phyloP scores from a whole-genome alignment of 2,113 vertebrate genomes.

The Mungos mungo region DNA sequence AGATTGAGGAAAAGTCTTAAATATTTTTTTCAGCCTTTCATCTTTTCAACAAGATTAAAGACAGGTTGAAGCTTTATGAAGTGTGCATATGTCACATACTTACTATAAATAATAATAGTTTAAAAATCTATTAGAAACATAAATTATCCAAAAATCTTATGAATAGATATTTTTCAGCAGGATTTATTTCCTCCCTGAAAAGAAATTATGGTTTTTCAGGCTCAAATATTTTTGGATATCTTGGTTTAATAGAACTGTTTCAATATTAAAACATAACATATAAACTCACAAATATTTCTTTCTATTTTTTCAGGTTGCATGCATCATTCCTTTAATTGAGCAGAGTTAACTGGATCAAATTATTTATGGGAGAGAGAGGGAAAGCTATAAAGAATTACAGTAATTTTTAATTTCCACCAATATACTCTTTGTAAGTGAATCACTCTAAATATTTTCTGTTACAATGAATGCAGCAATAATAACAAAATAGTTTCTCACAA shows the following conservation, averaged over 20 bases:
- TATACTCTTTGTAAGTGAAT: slow-evolving; percentile 61
- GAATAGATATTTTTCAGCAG: slow-evolving; percentile 45
- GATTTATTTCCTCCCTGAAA: background rate
- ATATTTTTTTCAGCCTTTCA: background rate
- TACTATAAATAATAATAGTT: background rate
- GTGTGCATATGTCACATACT: background rate
- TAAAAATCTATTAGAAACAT: slow-evolving; percentile 18
- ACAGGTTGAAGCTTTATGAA: background rate
- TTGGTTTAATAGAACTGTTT: slow-evolving; percentile 54
- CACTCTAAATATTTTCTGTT: slow-evolving; percentile 58
- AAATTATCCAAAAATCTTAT: background rate
- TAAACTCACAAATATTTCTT: slow-evolving; percentile 69
- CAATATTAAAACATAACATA: slow-evolving; percentile 31
- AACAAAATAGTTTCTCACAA: slow-evolving; percentile 38
- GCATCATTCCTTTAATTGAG: slow-evolving; percentile 69
- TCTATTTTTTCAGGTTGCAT: slow-evolving; percentile 77
- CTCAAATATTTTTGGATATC: background rate
- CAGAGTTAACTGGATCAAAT: slow-evolving; percentile 74
- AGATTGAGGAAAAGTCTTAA: background rate
- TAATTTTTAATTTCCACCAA: slow-evolving; percentile 57
- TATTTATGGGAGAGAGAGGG: slow-evolving; percentile 69
- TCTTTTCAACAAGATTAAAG: slow-evolving; percentile 1
- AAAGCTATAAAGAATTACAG: slow-evolving; percentile 56
- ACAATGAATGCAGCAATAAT: background rate
- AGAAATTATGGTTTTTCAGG: slow-evolving; percentile 22